These are phyloP conservation scores for Montipora efflorescens DNA, from an alignment of 64 coral and sea anemone genomes.

Conservation along the genomic window DNA sequence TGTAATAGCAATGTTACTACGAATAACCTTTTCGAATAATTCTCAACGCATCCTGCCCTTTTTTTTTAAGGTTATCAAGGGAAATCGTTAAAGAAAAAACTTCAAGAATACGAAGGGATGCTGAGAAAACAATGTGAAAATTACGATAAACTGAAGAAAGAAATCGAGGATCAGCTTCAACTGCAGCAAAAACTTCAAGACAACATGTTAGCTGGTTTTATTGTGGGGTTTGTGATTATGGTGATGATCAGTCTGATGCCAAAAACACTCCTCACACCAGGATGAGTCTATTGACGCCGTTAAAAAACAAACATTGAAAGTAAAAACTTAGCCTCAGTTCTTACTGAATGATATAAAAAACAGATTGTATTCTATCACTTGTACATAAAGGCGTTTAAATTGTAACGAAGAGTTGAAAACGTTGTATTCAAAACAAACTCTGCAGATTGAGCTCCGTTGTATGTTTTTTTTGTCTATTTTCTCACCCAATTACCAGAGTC, in stretches of 20 bases:
- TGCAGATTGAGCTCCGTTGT: no score
- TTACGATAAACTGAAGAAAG: slow-evolving; percentile 13
- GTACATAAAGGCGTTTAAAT: background rate
- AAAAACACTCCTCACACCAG: slow-evolving; percentile 8
- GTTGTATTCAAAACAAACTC: background rate
- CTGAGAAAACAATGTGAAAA: background rate
- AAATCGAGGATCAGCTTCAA: slow-evolving; percentile 30
- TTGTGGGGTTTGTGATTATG: slow-evolving; percentile 59
- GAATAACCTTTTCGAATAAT: no score
- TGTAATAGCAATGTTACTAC: no score
- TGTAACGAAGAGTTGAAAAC: background rate
- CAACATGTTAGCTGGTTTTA: slow-evolving; percentile 46
- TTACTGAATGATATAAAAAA: no score
- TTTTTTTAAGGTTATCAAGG: slow-evolving; percentile 20
- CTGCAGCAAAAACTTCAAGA: slow-evolving; percentile 39
- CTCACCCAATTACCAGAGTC: no score
- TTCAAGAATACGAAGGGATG: slow-evolving; percentile 24
- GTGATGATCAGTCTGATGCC: slow-evolving; percentile 52
- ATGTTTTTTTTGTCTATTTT: no score
- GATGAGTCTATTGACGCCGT: background rate
- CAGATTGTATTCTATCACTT: background rate
- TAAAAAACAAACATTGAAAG: background rate
- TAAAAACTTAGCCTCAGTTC: background rate
- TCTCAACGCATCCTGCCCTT: background rate
- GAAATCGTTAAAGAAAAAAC: slow-evolving; percentile 10